A percentile compares a stretch with the other conserved stretches of the same genome.
Conservation (phyloP, 2,113 vertebrate species). For the Psophia crepitans region DNA sequence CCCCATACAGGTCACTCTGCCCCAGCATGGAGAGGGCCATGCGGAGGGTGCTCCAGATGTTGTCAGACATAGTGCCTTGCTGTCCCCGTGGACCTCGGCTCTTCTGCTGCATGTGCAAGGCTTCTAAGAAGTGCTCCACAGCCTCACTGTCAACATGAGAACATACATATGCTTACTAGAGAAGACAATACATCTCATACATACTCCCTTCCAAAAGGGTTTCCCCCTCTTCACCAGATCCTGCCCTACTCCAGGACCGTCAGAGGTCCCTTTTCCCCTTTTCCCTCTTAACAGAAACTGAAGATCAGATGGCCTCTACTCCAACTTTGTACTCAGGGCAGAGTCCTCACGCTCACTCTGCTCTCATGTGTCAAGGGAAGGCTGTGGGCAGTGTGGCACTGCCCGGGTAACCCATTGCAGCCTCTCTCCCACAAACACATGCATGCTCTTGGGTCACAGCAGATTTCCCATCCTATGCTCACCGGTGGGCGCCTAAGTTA, state of each 20-base stretch:
- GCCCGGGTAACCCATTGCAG: accelerated
- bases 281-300: neutral
- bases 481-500: slow-evolving; percentile 95
- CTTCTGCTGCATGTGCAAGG: slow-evolving; percentile 90
- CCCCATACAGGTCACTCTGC: slow-evolving; percentile 90
- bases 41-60: slow-evolving; percentile 97
- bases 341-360: neutral
- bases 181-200: neutral
- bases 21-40: slow-evolving; percentile 98
- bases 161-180: neutral
- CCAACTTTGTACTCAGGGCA: neutral
- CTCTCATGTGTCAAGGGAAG: neutral
- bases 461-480: slow-evolving; percentile 19
- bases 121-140: slow-evolving; percentile 97
- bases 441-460: neutral
- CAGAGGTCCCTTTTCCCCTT: neutral
- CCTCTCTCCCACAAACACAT: neutral
- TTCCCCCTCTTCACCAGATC: neutral
- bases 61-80: slow-evolving; percentile 90
- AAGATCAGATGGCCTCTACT: neutral
- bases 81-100: slow-evolving; percentile 72
- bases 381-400: neutral
- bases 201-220: neutral
- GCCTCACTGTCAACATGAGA: slow-evolving; percentile 83
- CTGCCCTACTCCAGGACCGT: accelerated